A percentile compares a stretch with the other conserved stretches of the same genome.
phyloP scores from a whole-genome alignment of 2,888 invertebrate species.

The Standfussiana lucernea region DNA sequence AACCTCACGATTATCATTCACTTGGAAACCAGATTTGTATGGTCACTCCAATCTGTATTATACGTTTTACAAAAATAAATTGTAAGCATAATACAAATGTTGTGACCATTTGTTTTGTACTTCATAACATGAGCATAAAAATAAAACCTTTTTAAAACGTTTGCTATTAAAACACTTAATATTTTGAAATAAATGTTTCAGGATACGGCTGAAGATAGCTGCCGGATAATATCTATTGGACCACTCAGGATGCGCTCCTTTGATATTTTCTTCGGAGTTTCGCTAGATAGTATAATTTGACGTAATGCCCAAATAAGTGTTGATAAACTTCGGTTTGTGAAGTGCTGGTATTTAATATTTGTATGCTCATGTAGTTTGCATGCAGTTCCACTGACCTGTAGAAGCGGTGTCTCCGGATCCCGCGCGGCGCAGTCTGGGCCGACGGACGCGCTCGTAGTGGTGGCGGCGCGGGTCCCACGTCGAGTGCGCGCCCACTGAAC shows the following conservation, averaged over 20 bases:
- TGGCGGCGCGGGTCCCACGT: conserved; percentile 97
- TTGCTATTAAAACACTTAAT: background rate
- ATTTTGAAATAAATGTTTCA: background rate
- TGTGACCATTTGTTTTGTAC: conserved; percentile 28
- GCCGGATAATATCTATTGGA: background rate
- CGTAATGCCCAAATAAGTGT: background rate
- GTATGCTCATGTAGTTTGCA: conserved; percentile 32
- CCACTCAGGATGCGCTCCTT: background rate
- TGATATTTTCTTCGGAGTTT: background rate
- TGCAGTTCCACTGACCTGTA: conserved; percentile 82
- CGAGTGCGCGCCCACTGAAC: conserved; percentile 91
- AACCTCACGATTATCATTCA: conserved; percentile 49
- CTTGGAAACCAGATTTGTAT: conserved; percentile 45
- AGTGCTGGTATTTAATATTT: conserved; percentile 6
- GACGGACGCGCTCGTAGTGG: conserved; percentile 96
- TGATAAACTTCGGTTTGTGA: background rate
- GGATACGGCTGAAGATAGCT: background rate
- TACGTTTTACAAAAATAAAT: conserved; percentile 20
- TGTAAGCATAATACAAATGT: conserved; percentile 37
- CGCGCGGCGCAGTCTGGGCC: conserved; percentile 91
- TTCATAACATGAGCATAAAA: conserved; percentile 42
- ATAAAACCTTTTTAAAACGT: conserved; percentile 6
- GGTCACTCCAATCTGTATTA: conserved; percentile 33
- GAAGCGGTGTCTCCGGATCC: conserved; percentile 93
- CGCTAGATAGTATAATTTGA: background rate